Base-by-base conservation (phyloP, 2,113 vertebrate species). In the Psittacula cyanocephala region DNA sequence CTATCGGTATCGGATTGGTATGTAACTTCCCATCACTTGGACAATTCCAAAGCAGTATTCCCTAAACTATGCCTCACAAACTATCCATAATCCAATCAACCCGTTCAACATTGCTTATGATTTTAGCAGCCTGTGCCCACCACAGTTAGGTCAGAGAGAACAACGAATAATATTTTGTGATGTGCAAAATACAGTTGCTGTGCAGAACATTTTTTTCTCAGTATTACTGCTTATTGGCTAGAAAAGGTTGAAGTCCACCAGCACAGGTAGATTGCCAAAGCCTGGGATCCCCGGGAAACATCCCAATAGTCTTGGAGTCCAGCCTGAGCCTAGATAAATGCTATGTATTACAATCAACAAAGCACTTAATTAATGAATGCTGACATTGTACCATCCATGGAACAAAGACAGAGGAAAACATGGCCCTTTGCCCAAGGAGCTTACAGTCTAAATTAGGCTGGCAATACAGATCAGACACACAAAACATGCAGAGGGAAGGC, bases 341-440 rank as follows among this genome's bases (percentile, higher is more conserved):
- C 57, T 85, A 52, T 87, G 77, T 43, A 93, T 74, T 96, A 77
- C 74, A 85, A 82, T 74, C 95, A 96, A 87, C 86, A 94, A 94
- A 91, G 67, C 67, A 60, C 35, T 77, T 96, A 84, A 96, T 96
- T 96, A 93, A 84, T 87, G 81, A 89, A 86, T 89, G 92, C 83
- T 97, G 96, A 96, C 83, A 82, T 76, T 63, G 86, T 91, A 85
- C 88, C 91, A 96, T 88, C 67, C 0, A 0, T 74, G 86, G 88
- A 93, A 79, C 80, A 89, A 87, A 91, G 27, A 94, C 55, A 94
- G 70, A 71, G 76, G 62, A 91, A 81, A 91, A 31, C 69, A 62
- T 87, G 90, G 96, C 83, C 25, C 18, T 79, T 53, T 95, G 93
- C 95, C 96, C 93, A 93, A 81, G 57, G 41, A 91, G 57, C 41